Base-by-base conservation (phyloP, 2,113 vertebrate species). In the Chrysemys picta region DNA sequence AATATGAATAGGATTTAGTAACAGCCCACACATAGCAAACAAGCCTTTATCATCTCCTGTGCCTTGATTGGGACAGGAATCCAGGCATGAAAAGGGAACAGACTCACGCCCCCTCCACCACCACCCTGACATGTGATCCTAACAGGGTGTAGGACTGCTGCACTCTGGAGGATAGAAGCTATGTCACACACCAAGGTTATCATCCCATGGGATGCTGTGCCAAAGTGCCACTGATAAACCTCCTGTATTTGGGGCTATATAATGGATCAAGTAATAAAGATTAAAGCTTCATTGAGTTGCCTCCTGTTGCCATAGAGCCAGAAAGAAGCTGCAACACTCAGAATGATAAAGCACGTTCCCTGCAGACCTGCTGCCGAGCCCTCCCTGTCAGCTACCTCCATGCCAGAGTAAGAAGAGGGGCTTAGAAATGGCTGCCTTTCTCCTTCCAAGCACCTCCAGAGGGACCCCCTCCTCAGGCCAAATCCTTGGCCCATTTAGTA, bases 231-330 rank as follows among this genome's bases (percentile, higher is more conserved):
- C n/a, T 16, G 65, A 45, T 50, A 62, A 38, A 45, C 6, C 21
- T 0, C 0, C 25, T 49, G 49, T 53, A 1, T 0, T 1, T 50
- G 16, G 29, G 59, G 25, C 38, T 81, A 27, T 24, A 45, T 5
- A 72, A 50, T 59, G 49, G 50, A 9, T 50, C 8, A 47, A 11
- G 27, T 52, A 57, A 52, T 47, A 86, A 90, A 72, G 45, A 42
- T 13, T 54, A 81, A 89, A 49, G n/a, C 4, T n/a, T 35, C 27
- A 29, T 11, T 82, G n/a, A 19, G 50, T 5, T 76, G 47, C 65
- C 31, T 80, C 49, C 79, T 80, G 31, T 80, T 31, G 31, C 79
- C 14, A 49, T 50, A 11, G 79, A 22, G 45, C 7, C 25, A 47
- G 24, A 78, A 24, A 45, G 78, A 50, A 80, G 49, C 19, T 21